Evolutionary conservation across 2,888 invertebrate species (phyloP), one percentile per base, ranked within the genome.

Genomic region (Lapara coniferarum): DNA sequence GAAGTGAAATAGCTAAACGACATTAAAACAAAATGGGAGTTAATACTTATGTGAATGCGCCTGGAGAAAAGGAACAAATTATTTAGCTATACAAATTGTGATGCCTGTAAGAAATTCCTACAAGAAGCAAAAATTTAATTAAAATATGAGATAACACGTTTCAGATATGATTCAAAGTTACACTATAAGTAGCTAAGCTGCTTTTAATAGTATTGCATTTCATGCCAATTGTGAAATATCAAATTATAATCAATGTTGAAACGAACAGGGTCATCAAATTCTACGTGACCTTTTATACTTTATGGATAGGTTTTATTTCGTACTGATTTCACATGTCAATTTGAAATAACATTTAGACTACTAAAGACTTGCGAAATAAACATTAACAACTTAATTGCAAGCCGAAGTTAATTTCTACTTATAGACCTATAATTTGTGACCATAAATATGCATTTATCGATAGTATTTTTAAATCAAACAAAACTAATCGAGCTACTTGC

Each of bases 371-470:
- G 25, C 49, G 49, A 63, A 63, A 63, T 63, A 44, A 46, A 19
- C 46, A 46, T 16, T 63, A 49, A 49, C 49, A 63, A 63, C 63
- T 46, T 63, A 63, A 63, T 63, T 63, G 46, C 19, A 63, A 63
- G 16, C 49, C 7, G 63, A 2, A 63, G 19, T 46, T 49, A 49
- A 63, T 49, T 63, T 49, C 46, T 46, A 46, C 19, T 13, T 63
- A 13, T 19, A 63, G 12, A 16, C 46, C 16, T 49, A 63, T 63
- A 63, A 63, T 63, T 63, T 63, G 49, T 63, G 44, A 13, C 19
- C 46, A 59, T 59, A 59, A 63, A 63, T 13, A 46, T 19, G 19
- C 16, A 63, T 46, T 46, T 46, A 49, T 63, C 63, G 19, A 63
- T 49, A 12, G 19, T 63, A 49, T 63, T 63, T 63, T 49, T 12